Base-by-base conservation (phyloP, 2,888 invertebrate species). In the Sthenelais limicola region DNA sequence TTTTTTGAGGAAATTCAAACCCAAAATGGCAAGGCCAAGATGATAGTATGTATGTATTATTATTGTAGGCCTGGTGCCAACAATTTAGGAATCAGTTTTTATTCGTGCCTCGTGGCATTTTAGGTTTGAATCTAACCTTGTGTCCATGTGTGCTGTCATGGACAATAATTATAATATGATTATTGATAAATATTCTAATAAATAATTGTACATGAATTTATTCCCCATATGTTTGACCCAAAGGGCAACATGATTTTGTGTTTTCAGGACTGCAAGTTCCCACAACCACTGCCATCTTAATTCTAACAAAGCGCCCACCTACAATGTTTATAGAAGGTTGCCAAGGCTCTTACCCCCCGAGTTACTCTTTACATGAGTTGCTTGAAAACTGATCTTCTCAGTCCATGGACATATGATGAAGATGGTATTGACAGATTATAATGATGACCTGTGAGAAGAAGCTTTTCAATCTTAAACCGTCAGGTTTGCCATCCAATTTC, bases 1-100 rank as follows among this genome's bases (percentile, higher is more conserved):
- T n/a, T n/a, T n/a, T n/a, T n/a, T n/a, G 43, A 43, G 62, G 43
- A 51, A 62, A 62, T 62, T 62, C 62, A 62, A 62, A 62, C 62
- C 62, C 62, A 62, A 62, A 62, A 62, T 62, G 62, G 62, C 62
- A 62, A 62, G 62, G 62, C 43, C 62, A 21, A 62, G 35, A 62
- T 35, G 24, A 62, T 62, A 38, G 62, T 62, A 62, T 62, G 62
- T 62, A 33, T n/a, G 43, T 62, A 62, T 62, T 62, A 62, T 62
- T 62, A 43, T 62, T 62, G 24, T 62, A 62, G 62, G 62, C 62
- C 62, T 62, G 62, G 62, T 62, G 62, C 62, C 62, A 62, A 35
- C 2, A 43, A 12, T 62, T 62, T 62, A 38, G 43, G 62, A 43
- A 62, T 21, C 62, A 35, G 24, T 38, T 9, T 24, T 26, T 62